phyloP scores from a whole-genome alignment of 2,888 invertebrate species.

The Synanthedon formicaeformis region DNA sequence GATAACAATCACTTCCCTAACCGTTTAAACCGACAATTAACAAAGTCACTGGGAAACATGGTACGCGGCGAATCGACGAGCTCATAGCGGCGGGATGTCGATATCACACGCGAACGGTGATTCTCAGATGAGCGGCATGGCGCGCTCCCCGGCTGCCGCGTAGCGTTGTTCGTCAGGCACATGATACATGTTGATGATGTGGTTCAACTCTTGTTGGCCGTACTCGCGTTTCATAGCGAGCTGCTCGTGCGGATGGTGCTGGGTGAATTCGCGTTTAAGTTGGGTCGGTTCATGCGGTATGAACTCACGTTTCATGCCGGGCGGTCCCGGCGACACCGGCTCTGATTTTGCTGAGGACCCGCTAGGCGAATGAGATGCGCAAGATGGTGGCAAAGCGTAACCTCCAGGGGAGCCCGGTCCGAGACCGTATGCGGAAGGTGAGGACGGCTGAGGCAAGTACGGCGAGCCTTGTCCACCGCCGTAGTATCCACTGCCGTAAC shows the following conservation, averaged over 20 bases:
- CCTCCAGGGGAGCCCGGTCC: constrained; percentile 75
- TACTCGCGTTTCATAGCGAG: constrained; percentile 79
- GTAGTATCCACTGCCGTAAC: constrained; percentile 80
- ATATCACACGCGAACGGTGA: constrained; percentile 75
- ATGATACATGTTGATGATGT: constrained; percentile 77
- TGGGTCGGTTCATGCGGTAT: constrained; percentile 61
- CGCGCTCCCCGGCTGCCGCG: constrained; percentile 71
- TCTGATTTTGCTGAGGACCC: constrained; percentile 91
- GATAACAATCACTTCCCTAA: constrained; percentile 54
- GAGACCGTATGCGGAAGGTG: constrained; percentile 75
- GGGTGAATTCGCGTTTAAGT: constrained; percentile 66
- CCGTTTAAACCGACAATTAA: constrained; percentile 34
- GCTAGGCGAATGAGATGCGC: constrained; percentile 85
- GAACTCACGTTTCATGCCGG: constrained; percentile 67
- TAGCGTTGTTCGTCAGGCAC: constrained; percentile 74
- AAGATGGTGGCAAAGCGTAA: constrained; percentile 75
- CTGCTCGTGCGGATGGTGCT: constrained; percentile 61
- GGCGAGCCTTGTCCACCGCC: constrained; percentile 80
- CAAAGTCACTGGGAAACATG: constrained; percentile 41
- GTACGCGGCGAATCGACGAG: constrained; percentile 62
- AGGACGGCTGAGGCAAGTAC: constrained; percentile 78
- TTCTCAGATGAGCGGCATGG: constrained; percentile 75
- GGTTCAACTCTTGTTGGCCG: constrained; percentile 72
- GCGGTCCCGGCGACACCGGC: constrained; percentile 84
- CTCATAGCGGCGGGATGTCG: constrained; percentile 75